These are phyloP conservation scores for Gallinago nigripennis DNA, from an alignment of 2,797 vertebrate species.

Conservation along the genomic window DNA sequence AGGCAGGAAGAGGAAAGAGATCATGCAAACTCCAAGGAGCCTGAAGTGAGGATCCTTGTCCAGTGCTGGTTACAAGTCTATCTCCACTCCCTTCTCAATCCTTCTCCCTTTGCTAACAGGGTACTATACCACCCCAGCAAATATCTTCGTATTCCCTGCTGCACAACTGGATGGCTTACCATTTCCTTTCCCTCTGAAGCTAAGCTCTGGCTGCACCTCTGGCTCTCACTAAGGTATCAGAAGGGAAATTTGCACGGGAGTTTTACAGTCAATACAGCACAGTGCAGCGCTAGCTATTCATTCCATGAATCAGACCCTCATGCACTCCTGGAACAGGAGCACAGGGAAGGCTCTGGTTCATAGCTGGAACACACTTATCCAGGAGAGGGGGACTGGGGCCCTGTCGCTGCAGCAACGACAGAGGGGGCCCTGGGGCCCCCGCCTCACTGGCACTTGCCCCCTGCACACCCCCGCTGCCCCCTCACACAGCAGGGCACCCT, in stretches of 20 bases:
- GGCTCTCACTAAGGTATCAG: not conserved
- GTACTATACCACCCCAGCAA: not conserved
- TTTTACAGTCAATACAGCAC: not conserved
- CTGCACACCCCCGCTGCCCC: not conserved
- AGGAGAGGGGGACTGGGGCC: not conserved
- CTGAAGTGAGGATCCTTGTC: not conserved
- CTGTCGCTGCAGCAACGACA: not conserved
- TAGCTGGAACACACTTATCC: too few species aligned
- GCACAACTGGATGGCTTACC: not conserved
- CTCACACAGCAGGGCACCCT: not conserved
- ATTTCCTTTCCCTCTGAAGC: not conserved
- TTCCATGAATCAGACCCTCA: not conserved
- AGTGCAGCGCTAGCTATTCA: not conserved
- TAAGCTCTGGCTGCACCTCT: not conserved
- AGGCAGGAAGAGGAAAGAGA: not conserved
- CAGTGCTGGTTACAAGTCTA: not conserved
- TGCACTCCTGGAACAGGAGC: fast-evolving
- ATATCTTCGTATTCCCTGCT: not conserved
- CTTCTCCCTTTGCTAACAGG: not conserved
- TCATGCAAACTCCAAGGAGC: not conserved
- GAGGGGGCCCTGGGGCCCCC: not conserved
- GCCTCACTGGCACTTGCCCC: not conserved
- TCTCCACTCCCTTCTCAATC: not conserved
- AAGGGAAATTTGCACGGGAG: not conserved
- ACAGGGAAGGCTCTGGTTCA: not conserved